Base-by-base conservation (phyloP, 2,888 invertebrate species). In the Plagodis dolabraria region DNA sequence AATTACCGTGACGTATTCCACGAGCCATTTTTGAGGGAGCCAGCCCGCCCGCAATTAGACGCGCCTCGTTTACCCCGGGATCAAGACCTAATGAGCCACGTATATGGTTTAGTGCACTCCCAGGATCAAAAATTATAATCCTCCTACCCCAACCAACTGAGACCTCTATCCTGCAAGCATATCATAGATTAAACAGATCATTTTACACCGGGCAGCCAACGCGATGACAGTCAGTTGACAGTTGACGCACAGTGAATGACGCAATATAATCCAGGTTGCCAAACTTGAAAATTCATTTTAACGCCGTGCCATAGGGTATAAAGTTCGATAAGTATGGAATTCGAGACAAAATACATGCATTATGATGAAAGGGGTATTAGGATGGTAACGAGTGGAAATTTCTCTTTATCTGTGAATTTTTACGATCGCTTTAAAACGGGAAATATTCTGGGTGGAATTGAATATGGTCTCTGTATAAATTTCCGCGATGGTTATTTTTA, bases 41-140 rank as follows among this genome's bases (percentile, higher is more conserved):
- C 67, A 73, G 73, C 70, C 72, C 69, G 75, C 72, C 80, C 86
- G 88, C 88, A 88, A 89, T 89, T 89, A 88, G 85, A 73, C 71
- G 68, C 85, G 89, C 76, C 86, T 88, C 90, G 89, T 89, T 90
- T 83, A 80, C 70, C 80, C 72, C 79, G 82, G 82, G 88, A 87
- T 88, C 87, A 84, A 84, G 87, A 88, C 82, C 88, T 88, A 89
- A 89, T 89, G 88, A 87, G 87, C 89, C 86, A 86, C 83, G 85
- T 85, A 84, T 85, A 87, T 84, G 87, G 83, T 84, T 85, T 86
- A 85, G 82, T 87, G 84, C 86, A 85, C 82, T 85, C 78, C 69
- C 76, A 83, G 85, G 84, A 86, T 86, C 86, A 87, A 86, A 87
- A 86, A 87, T 86, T 87, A 85, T 86, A 87, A 85, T 85, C 80